Conservation (phyloP, 1,140 invertebrate species). For the Colletes latitarsis region DNA sequence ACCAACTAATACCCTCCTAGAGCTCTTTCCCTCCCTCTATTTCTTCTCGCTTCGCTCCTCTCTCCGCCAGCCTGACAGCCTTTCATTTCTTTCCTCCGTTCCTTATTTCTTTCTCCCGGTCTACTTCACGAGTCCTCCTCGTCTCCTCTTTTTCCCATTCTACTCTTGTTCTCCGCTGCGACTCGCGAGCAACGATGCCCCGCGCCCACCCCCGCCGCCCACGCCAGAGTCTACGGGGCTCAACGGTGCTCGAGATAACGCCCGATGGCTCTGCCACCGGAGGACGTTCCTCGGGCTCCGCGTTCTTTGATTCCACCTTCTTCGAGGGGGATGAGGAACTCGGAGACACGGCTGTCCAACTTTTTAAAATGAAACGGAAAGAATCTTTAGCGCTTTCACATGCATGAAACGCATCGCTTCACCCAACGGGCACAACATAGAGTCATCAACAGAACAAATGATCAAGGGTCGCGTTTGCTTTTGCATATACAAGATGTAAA, state of each 20-base stretch:
- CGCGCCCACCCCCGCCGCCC: slow-evolving; percentile 9
- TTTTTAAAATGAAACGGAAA: too few species aligned
- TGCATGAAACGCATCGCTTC: too few species aligned
- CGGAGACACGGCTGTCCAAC: too few species aligned
- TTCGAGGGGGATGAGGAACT: neutral
- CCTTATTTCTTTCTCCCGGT: slow-evolving; percentile 52
- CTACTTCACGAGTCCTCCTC: slow-evolving; percentile 9
- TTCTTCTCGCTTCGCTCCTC: slow-evolving; percentile 36
- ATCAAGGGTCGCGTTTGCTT: too few species aligned
- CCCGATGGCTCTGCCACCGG: slow-evolving; percentile 2
- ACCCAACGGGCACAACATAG: too few species aligned
- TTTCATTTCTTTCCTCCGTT: slow-evolving; percentile 65
- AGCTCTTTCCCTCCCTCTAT: slow-evolving; percentile 70
- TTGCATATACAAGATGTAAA: too few species aligned
- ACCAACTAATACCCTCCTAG: slow-evolving; percentile 77
- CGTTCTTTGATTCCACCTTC: neutral
- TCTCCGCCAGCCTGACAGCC: slow-evolving; percentile 60
- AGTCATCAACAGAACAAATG: too few species aligned
- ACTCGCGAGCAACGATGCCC: slow-evolving; percentile 35
- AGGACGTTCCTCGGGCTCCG: neutral
- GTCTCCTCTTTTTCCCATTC: neutral
- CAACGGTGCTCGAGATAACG: slow-evolving; percentile 36
- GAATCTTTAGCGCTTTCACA: too few species aligned
- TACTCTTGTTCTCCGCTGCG: slow-evolving; percentile 21
- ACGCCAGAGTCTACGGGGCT: too few species aligned